A percentile compares a stretch with the other conserved stretches of the same genome.
phyloP scores from a whole-genome alignment of 1,140 invertebrate genomes.

The Octopus sinensis region DNA sequence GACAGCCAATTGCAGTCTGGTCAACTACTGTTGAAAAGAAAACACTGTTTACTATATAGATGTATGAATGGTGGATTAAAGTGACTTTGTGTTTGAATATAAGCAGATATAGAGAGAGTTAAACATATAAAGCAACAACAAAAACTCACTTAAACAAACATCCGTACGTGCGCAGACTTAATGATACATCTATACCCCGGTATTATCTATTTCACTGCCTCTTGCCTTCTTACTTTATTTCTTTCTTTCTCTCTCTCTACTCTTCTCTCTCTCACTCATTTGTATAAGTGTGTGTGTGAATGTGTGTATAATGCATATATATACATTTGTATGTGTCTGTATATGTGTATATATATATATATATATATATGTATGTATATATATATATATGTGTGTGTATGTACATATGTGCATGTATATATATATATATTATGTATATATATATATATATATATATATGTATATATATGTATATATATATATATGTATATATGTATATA shows the following conservation, averaged over 20 bases:
- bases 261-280: background rate
- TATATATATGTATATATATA: conserved; percentile 5
- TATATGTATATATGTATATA: background rate
- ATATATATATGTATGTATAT: background rate
- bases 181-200: too few species aligned
- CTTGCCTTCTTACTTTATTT: background rate
- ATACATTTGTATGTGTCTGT: background rate
- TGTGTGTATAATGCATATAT: background rate
- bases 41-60: too few species aligned
- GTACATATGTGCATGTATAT: background rate
- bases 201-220: too few species aligned
- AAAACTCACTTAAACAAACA: too few species aligned
- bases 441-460: background rate
- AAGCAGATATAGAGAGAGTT: too few species aligned
- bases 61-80: too few species aligned
- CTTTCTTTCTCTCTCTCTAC: background rate
- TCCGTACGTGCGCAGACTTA: too few species aligned
- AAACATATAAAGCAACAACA: too few species aligned
- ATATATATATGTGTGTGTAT: background rate
- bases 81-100: too few species aligned
- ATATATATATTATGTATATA: background rate
- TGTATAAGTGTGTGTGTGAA: background rate
- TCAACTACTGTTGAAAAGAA: too few species aligned
- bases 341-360: background rate
- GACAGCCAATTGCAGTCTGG: too few species aligned